Percentiles rank a stretch among this genome's conserved stretches.
These are phyloP conservation scores for Pangasius djambal DNA, from an alignment of 2,797 vertebrate species.

Conservation along the genomic window DNA sequence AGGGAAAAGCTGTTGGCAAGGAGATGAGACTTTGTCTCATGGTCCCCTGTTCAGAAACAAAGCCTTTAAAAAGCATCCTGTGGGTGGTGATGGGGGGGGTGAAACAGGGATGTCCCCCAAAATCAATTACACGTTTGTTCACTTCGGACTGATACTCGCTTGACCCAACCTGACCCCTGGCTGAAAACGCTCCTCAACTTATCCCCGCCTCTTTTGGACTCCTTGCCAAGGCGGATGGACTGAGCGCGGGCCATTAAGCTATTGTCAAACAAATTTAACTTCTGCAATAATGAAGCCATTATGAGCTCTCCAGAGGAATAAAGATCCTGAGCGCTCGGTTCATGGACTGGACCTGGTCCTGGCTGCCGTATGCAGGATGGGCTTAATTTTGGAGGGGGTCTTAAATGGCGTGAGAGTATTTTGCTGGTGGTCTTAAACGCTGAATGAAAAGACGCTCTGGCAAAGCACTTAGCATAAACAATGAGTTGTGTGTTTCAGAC, in stretches of 20 bases:
- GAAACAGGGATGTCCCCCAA: conserved; percentile 69
- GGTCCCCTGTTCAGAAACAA: conserved; percentile 64
- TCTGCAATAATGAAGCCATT: conserved; percentile 86
- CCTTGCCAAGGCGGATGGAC: conserved; percentile 69
- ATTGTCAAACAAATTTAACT: conserved; percentile 84
- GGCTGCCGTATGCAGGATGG: conserved; percentile 75
- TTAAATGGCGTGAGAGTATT: conserved; percentile 62
- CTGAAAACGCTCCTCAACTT: conserved; percentile 77
- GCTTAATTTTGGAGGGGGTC: conserved; percentile 74
- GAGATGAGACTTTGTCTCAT: conserved; percentile 47
- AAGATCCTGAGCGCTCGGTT: conserved; percentile 81
- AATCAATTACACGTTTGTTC: conserved; percentile 85
- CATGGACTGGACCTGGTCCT: conserved; percentile 78
- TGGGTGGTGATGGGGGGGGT: conserved; percentile 66
- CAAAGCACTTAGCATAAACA: conserved; percentile 66
- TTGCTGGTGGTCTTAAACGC: conserved; percentile 49
- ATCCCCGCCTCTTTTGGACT: conserved; percentile 66
- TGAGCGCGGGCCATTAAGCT: conserved; percentile 78
- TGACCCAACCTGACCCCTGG: conserved; percentile 76
- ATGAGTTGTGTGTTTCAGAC: conserved; percentile 36
- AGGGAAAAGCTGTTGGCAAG: conserved; percentile 64
- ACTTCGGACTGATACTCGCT: conserved; percentile 74
- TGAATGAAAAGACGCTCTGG: conserved; percentile 36
- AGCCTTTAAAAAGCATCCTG: conserved; percentile 65
- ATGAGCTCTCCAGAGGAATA: conserved; percentile 79